These are phyloP conservation scores for Drosophila setosimentum DNA, from an alignment of 2,888 invertebrate genomes.

Conservation along the genomic window DNA sequence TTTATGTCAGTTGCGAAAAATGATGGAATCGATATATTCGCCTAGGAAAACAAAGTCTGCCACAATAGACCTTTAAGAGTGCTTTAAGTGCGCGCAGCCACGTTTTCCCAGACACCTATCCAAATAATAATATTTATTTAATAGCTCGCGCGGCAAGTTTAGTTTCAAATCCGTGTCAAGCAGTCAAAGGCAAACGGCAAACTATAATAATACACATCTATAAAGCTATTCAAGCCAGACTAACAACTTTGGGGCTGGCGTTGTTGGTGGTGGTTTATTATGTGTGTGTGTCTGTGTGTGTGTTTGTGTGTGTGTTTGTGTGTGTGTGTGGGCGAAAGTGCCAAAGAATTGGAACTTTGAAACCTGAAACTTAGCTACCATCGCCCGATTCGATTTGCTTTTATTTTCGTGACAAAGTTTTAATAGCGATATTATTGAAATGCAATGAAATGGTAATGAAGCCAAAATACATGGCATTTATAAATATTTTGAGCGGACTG, in stretches of 20 bases:
- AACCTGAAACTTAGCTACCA: conserved; percentile 48
- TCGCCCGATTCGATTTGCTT: conserved; percentile 51
- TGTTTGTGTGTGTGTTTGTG: background rate
- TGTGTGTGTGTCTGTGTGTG: conserved; percentile 3
- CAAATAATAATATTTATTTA: conserved; percentile 51
- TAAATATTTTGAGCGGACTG: conserved; percentile 54
- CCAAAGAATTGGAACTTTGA: conserved; percentile 51
- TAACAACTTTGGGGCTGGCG: background rate
- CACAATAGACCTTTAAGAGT: conserved; percentile 37
- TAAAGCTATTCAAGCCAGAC: conserved; percentile 49
- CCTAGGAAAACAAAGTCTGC: background rate
- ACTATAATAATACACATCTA: conserved; percentile 59
- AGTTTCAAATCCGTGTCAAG: conserved; percentile 71
- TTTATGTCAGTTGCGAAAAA: background rate
- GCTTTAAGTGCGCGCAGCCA: conserved; percentile 65
- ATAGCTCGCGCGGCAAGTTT: conserved; percentile 50
- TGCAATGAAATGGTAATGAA: conserved; percentile 79
- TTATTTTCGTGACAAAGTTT: conserved; percentile 79
- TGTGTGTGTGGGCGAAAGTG: conserved; percentile 39
- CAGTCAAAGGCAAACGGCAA: conserved; percentile 36
- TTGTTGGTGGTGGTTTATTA: conserved; percentile 1
- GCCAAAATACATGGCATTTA: conserved; percentile 63
- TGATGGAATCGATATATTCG: conserved; percentile 21
- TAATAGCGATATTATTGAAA: conserved; percentile 80
- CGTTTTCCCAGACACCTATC: conserved; percentile 22